A percentile compares a stretch with the other conserved stretches of the same genome.
These are phyloP conservation scores for Donacobius atricapilla DNA, from an alignment of 2,113 vertebrate genomes.

Conservation along the genomic window DNA sequence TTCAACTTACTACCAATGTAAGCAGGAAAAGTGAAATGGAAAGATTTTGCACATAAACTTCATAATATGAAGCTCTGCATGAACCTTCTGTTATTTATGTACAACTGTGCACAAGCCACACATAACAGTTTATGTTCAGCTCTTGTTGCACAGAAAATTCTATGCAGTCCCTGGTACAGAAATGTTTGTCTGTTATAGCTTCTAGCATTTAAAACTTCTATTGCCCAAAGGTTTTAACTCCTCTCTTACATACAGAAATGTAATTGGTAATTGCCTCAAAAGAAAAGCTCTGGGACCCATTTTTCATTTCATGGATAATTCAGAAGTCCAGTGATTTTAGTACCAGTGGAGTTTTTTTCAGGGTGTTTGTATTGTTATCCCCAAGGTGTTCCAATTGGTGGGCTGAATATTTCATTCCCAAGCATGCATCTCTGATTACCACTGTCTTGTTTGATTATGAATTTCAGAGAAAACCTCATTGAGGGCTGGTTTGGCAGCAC, in stretches of 20 bases:
- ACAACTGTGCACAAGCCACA: background rate
- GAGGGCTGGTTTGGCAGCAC: background rate
- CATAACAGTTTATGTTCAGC: background rate
- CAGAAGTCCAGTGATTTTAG: background rate
- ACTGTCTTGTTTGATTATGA: background rate
- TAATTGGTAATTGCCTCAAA: background rate
- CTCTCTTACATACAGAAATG: background rate
- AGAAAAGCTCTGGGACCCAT: background rate
- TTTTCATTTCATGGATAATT: background rate
- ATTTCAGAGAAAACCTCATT: background rate
- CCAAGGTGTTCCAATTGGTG: background rate
- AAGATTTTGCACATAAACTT: background rate
- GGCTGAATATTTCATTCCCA: background rate
- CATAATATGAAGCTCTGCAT: background rate
- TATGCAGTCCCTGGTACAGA: background rate
- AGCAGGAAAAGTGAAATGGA: background rate
- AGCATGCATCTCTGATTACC: background rate
- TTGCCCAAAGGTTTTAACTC: background rate
- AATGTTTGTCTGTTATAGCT: background rate
- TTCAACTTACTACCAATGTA: background rate
- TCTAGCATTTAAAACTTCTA: background rate
- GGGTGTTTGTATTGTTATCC: background rate
- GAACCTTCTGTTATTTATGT: background rate
- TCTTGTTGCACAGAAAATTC: slow-evolving; percentile 15
- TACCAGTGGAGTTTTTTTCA: background rate